Evolutionary conservation across 2,888 invertebrate species (phyloP).

Genomic region (Synergus itoensis): DNA sequence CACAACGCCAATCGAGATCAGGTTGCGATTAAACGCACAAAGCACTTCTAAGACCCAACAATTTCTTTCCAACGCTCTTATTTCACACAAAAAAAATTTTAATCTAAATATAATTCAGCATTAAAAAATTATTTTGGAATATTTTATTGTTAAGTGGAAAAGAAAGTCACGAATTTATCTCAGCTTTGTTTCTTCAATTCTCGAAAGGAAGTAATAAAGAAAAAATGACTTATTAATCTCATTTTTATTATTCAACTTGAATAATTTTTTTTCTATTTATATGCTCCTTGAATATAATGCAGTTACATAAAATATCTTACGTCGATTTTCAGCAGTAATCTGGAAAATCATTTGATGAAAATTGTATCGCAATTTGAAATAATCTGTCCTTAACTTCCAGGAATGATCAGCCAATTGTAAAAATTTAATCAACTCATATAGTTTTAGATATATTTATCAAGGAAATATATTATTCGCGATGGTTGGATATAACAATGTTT

Average conservation of each 20-base stretch:
- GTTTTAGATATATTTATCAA: too few relatives aligned
- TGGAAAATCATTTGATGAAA: slow-evolving; percentile 2
- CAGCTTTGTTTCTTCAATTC: background rate
- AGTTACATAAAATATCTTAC: slow-evolving; percentile 18
- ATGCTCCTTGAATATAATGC: background rate
- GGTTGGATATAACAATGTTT: background rate
- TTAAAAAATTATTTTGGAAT: too few relatives aligned
- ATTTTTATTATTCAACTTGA: background rate
- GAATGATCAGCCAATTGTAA: background rate
- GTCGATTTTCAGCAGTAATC: slow-evolving; percentile 12
- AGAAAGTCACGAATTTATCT: too few relatives aligned
- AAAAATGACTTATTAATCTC: background rate
- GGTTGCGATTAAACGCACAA: slow-evolving; percentile 35
- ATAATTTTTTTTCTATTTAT: slow-evolving; percentile 5
- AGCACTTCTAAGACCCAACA: slow-evolving; percentile 5
- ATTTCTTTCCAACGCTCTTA: background rate
- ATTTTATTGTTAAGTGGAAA: too few relatives aligned
- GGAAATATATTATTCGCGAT: too few relatives aligned
- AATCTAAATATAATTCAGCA: too few relatives aligned
- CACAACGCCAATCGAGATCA: slow-evolving; percentile 35
- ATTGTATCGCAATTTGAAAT: slow-evolving; percentile 23
- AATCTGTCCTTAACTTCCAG: background rate
- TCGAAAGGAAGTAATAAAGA: background rate
- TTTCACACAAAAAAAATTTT: background rate
- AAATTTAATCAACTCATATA: slow-evolving; percentile 8